Conservation (phyloP, 1,140 invertebrate species). For the Hycleus cichorii region DNA sequence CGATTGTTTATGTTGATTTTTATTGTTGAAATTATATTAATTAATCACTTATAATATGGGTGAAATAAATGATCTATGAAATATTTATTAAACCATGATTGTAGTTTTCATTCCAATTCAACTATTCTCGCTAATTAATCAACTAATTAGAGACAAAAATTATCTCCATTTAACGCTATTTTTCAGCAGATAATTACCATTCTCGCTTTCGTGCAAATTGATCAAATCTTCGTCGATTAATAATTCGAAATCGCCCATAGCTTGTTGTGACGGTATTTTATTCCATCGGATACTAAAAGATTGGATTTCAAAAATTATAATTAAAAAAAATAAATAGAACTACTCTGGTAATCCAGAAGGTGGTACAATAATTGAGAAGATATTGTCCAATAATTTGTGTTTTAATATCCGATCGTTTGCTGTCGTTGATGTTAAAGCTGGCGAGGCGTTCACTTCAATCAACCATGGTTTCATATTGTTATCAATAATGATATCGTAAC, state of each 20-base stretch:
- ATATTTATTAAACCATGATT: not conserved
- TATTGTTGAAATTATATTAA: not conserved
- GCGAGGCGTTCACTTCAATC: conserved; percentile 83
- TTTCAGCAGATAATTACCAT: conserved; percentile 6
- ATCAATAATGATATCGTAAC: conserved; percentile 84
- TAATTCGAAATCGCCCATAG: conserved; percentile 82
- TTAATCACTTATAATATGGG: not conserved
- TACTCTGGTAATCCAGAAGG: conserved; percentile 84
- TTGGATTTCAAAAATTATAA: not conserved
- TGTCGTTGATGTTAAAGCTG: conserved; percentile 89
- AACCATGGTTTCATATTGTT: conserved; percentile 80
- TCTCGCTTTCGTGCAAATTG: conserved; percentile 22
- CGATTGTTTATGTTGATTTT: too few relatives aligned
- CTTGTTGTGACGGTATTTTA: conserved; percentile 71
- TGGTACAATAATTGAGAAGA: conserved; percentile 84
- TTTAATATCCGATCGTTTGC: conserved; percentile 94
- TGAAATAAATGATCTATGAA: not conserved
- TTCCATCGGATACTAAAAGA: conserved; percentile 76
- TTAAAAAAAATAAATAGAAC: conserved; percentile 28
- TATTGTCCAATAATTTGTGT: conserved; percentile 92
- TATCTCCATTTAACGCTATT: conserved; percentile 4
- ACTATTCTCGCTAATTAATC: not conserved
- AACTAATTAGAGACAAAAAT: not conserved
- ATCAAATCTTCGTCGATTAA: conserved; percentile 76
- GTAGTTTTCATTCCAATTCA: too few relatives aligned